phyloP scores from a whole-genome alignment of 2,888 invertebrate species.

The Conus canariensis region DNA sequence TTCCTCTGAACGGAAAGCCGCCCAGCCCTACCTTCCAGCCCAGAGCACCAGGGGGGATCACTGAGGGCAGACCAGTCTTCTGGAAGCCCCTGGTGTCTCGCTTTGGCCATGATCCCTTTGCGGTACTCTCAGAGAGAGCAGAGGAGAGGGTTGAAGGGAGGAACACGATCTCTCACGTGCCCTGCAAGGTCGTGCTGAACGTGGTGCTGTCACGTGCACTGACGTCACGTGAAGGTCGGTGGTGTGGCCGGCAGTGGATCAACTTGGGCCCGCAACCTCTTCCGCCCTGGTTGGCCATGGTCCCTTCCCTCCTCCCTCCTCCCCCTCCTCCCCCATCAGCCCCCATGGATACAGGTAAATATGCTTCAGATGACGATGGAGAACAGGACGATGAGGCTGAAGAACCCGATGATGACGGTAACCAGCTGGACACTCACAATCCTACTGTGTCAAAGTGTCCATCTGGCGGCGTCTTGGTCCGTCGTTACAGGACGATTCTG shows the following conservation, averaged over 20 bases:
- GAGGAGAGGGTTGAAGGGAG: not conserved
- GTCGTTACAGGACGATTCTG: too few relatives aligned
- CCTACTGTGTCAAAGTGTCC: not conserved
- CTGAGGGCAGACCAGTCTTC: not conserved
- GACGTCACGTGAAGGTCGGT: not conserved
- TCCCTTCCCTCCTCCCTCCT: not conserved
- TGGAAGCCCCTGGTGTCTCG: slow-evolving; percentile 5
- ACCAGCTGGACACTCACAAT: not conserved
- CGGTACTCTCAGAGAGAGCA: not conserved
- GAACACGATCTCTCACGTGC: not conserved
- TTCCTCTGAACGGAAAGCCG: not conserved
- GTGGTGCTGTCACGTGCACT: not conserved
- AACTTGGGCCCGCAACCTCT: not conserved
- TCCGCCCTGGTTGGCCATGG: not conserved
- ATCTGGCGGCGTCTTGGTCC: not conserved
- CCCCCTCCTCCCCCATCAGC: not conserved
- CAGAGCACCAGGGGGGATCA: not conserved
- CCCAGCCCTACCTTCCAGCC: not conserved
- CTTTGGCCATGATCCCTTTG: not conserved
- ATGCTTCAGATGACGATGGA: not conserved
- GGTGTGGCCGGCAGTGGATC: not conserved
- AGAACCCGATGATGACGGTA: not conserved
- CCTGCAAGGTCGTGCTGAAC: slow-evolving; percentile 13
- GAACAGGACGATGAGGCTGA: not conserved
- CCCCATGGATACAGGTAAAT: not conserved